Conservation (phyloP, 2,113 vertebrate species). For the Ochotona princeps region DNA sequence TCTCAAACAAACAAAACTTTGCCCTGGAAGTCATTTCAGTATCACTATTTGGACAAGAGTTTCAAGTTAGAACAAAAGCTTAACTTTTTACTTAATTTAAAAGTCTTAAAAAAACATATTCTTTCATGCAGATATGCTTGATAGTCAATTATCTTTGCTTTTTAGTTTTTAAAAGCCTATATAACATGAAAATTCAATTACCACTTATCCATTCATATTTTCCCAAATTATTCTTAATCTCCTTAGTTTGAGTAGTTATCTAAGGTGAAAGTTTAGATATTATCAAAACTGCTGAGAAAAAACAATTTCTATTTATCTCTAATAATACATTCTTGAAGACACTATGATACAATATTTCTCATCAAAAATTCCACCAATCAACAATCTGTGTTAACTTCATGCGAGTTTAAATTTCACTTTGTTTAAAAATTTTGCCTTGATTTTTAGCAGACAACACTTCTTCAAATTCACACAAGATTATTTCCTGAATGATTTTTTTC, state of each 20-base stretch:
- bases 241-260: not conserved
- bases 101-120: not conserved
- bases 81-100: conserved; percentile 30
- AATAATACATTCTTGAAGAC: conserved; percentile 30
- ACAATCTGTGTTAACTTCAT: conserved; percentile 31
- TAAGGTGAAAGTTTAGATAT: too few relatives aligned
- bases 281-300: conserved; percentile 3
- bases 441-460: conserved; percentile 42
- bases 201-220: conserved; percentile 20
- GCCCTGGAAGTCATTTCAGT: conserved; percentile 75
- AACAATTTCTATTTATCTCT: conserved; percentile 45
- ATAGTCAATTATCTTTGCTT: conserved; percentile 5
- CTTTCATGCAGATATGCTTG: not conserved
- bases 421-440: conserved; percentile 38
- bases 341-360: conserved; percentile 32
- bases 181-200: conserved; percentile 46
- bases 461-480: conserved; percentile 37
- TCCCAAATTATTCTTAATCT: conserved; percentile 35
- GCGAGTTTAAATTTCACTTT: conserved; percentile 21
- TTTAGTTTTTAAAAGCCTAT: conserved; percentile 53
- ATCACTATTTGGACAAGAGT: conserved; percentile 67
- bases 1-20: conserved; percentile 76
- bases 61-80: conserved; percentile 42
- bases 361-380: conserved; percentile 7
- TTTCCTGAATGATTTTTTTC: conserved; percentile 46